Base-by-base conservation (phyloP, 2,888 invertebrate genomes). In the Philereme transversata region DNA sequence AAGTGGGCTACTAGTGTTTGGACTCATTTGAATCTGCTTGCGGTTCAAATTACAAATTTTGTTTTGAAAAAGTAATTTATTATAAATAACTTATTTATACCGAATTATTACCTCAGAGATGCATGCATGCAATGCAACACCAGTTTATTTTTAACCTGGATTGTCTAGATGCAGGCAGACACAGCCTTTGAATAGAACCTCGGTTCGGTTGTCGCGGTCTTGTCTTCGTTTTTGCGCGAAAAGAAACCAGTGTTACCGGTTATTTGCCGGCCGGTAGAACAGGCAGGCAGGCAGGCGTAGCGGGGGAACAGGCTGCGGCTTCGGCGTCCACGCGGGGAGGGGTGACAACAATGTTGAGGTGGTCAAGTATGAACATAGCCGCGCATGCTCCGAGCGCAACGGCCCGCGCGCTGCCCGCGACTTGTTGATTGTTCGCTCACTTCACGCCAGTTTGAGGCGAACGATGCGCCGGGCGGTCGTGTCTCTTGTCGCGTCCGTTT, bases 371-470 rank as follows among this genome's bases (percentile, higher is more conserved):
- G 88, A 91, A 91, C 57, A 77, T 87, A 90, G 89, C 75, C 64
- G 73, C 90, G 88, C 91, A 90, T 90, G 90, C 88, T 86, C 88
- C 74, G 76, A 75, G 72, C 74, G 73, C 82, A 83, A 83, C 82
- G 84, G 86, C 81, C 82, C 81, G 81, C 84, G 78, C 79, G 77
- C 81, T 77, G 33, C 79, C 78, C 85, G 84, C 89, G 86, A 90
- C 90, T 90, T 90, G 90, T 92, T 90, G 91, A 90, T 87, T 87
- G 86, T 87, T 87, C 87, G 78, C 90, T 87, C 87, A 89, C 90
- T 91, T 90, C 91, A 88, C 74, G 78, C 69, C 82, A 89, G 89
- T 90, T 81, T 77, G 79, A 75, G 79, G 83, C 89, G 87, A 87
- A 84, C 88, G 88, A 88, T 90, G 90, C 88, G 90, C 78, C 72